Evolutionary conservation across 2,113 vertebrate species (phyloP).

Genomic region (Loxodonta africana): DNA sequence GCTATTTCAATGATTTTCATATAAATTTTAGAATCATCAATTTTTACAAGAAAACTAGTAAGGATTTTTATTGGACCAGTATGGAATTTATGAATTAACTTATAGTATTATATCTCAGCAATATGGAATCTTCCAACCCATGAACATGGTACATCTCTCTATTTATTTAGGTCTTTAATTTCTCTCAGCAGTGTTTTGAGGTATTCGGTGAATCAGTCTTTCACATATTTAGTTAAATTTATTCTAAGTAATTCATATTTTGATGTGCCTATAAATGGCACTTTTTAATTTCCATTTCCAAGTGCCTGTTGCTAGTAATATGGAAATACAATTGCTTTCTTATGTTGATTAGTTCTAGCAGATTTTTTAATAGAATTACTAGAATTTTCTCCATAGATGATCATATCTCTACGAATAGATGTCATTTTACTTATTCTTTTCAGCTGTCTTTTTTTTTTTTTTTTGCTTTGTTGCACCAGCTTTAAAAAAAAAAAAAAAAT

Average conservation of each 20-base stretch:
- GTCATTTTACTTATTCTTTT: conserved; percentile 4
- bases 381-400: background rate
- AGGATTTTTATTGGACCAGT: background rate
- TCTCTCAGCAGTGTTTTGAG: background rate
- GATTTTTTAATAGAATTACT: background rate
- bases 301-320: background rate
- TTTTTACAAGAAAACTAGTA: background rate
- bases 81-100: background rate
- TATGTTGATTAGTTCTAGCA: background rate
- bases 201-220: background rate
- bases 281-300: background rate
- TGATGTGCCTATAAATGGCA: background rate
- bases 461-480: background rate
- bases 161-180: background rate
- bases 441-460: background rate
- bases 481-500: no score
- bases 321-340: background rate
- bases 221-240: background rate
- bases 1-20: background rate
- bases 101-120: background rate
- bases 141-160: no score
- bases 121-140: background rate
- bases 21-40: conserved; percentile 14
- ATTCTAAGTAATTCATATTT: background rate
- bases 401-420: background rate